phyloP scores from a whole-genome alignment of 2,113 vertebrate genomes.

The Neotoma lepida region DNA sequence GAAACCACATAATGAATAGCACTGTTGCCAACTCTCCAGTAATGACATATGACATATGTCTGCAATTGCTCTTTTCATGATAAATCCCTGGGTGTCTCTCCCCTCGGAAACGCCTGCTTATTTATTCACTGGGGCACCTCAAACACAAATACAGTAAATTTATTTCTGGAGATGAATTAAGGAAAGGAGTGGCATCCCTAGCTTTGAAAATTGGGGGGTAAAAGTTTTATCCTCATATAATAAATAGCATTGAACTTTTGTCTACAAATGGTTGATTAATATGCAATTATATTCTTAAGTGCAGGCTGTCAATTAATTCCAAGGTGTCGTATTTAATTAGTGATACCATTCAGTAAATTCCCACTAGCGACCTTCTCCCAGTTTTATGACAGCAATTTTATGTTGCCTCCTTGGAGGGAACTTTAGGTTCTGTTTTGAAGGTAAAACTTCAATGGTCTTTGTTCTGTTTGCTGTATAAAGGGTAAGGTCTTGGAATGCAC shows the following conservation, averaged over 20 bases:
- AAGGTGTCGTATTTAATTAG: constrained; percentile 74
- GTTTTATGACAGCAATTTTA: constrained; percentile 38
- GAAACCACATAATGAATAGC: constrained; percentile 87
- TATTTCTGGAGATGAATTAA: constrained; percentile 64
- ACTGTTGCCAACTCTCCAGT: constrained; percentile 81
- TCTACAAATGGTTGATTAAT: constrained; percentile 68
- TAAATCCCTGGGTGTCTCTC: constrained; percentile 74
- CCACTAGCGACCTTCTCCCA: constrained; percentile 60
- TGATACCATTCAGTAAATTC: constrained; percentile 45
- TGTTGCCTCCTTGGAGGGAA: constrained; percentile 15
- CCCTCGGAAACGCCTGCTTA: constrained; percentile 75
- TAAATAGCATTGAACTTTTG: constrained; percentile 66
- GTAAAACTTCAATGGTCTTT: neutral
- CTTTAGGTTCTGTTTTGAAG: neutral
- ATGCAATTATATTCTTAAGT: constrained; percentile 65
- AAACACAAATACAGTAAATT: constrained; percentile 43
- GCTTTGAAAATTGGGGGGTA: constrained; percentile 67
- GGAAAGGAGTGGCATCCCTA: constrained; percentile 55
- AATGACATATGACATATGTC: constrained; percentile 86
- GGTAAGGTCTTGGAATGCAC: neutral
- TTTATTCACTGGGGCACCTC: constrained; percentile 69
- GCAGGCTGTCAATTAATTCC: constrained; percentile 66
- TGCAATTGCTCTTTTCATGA: constrained; percentile 83
- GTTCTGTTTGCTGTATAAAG: neutral
- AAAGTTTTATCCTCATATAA: constrained; percentile 37